Base-by-base conservation (phyloP, 2,888 invertebrate species). In the Exephanes ischioxanthus region DNA sequence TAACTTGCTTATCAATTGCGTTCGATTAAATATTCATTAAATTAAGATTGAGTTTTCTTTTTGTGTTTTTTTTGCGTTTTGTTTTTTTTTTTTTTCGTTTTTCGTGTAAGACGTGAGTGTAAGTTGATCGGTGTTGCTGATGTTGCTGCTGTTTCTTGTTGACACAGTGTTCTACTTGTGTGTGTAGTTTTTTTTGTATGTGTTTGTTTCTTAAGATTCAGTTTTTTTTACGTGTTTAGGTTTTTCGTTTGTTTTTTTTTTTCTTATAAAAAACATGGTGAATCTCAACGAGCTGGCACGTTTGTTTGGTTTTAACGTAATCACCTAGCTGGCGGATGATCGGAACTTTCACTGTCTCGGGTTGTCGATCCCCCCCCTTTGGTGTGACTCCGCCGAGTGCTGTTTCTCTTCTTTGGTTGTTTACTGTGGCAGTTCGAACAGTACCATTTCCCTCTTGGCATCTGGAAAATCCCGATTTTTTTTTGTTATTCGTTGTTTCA, bases 391-490 rank as follows among this genome's bases (percentile, higher is more conserved):
- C 93, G 92, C 86, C 94, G 93, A 89, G 93, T 94, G 91, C 94
- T 94, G 90, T 93, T 94, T 90, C 94, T 94, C 92, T 95, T 95
- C 92, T 95, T 95, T 86, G 98, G 98, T 89, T 98, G 97, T 90
- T 98, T 98, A 41, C 97, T 96, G 87, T 97, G 96, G 94, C 98
- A 98, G 88, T 97, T 97, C 19, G 97, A 96, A 94, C 99, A 99
- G 94, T 97, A 97, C 98, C 98, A 98, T 91, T 97, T 97, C 91
- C 97, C 98, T 89, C 97, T 96, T 3, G 98, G 98, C 89, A 96
- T 96, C 96, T 96, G 92, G 4, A 91, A 87, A 61, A 58, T 11
- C 19, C 45, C 16, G 16, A 45, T 63, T 22, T 16, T 51, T 11
- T 70, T 71, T 16, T 37, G 70, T 55, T 48, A 71, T 48, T 79